A percentile compares a stretch with the other conserved stretches of the same genome.
Conservation (phyloP, 2,797 vertebrate species). For the Momotus momota region DNA sequence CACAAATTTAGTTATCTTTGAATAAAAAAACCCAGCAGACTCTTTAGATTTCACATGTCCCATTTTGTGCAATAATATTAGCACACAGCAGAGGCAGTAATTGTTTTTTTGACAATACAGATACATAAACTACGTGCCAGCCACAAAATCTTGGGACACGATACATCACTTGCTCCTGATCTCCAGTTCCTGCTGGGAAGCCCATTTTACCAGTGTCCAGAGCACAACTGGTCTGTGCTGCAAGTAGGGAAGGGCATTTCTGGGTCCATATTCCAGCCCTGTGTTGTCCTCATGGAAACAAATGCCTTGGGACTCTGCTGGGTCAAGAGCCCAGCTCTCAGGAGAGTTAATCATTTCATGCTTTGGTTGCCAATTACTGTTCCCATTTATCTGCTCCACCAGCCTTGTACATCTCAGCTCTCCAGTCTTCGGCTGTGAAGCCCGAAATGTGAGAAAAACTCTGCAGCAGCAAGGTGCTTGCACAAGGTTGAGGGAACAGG, state of each 20-base stretch:
- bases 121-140: neutral
- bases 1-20: neutral
- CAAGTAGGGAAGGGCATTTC: neutral
- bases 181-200: neutral
- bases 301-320: neutral
- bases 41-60: neutral
- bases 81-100: neutral
- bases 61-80: neutral
- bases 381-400: neutral
- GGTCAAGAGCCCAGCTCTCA: neutral
- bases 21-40: neutral
- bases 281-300: fast-evolving
- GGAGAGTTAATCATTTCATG: neutral
- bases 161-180: neutral
- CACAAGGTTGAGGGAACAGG: neutral
- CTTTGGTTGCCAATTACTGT: neutral
- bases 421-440: neutral
- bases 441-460: neutral
- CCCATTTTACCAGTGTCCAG: neutral
- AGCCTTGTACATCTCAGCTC: neutral
- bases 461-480: neutral
- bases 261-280: neutral
- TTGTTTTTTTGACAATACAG: neutral
- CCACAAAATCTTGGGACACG: neutral
- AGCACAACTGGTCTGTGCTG: neutral